Evolutionary conservation across 2,888 invertebrate species (phyloP), one percentile per base, ranked within the genome.

Genomic region (Conchocele bisecta): DNA sequence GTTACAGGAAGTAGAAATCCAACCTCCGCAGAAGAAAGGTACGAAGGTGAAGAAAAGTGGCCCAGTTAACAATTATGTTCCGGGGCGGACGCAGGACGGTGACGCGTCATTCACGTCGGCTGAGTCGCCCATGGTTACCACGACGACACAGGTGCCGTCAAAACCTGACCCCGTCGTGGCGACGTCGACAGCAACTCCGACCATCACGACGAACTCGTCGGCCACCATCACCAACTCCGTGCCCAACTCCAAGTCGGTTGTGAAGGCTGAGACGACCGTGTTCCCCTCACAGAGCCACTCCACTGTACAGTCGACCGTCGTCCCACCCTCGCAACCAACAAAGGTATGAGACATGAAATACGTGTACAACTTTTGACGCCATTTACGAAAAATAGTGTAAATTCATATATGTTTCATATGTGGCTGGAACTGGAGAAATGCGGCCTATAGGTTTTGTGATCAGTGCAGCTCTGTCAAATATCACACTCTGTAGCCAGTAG

Each of bases 251-350:
- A 48, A 46, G 5, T 51, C 35, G 13, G 51, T 48, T 48, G 35
- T 51, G 13, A 75, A 75, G 51, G n/a, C 61, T n/a, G 71, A 67
- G 41, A 22, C 65, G 15, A 58, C 57, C 7, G 60, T 44, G 17
- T 63, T 64, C n/a, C 58, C 58, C 53, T 57, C 68, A 3, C 37
- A 63, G 13, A 46, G 65, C 17, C 64, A 75, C 35, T 60, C 75
- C 39, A 61, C 69, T 24, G 61, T 78, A 20, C 82, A 79, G 53
- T 76, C 81, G 29, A 76, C 84, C 31, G 88, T 87, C 15, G 51
- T 86, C 51, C 87, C 89, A 37, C 87, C 88, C 53, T 75, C 86
- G 54, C 88, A 88, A 71, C 87, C 88, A 24, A 86, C 86, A 57
- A 89, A 89, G 83, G 89, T 88, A 37, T 26, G 53, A 13, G 41